Conservation (phyloP, 2,888 invertebrate genomes). For the Ceramica pisi region DNA sequence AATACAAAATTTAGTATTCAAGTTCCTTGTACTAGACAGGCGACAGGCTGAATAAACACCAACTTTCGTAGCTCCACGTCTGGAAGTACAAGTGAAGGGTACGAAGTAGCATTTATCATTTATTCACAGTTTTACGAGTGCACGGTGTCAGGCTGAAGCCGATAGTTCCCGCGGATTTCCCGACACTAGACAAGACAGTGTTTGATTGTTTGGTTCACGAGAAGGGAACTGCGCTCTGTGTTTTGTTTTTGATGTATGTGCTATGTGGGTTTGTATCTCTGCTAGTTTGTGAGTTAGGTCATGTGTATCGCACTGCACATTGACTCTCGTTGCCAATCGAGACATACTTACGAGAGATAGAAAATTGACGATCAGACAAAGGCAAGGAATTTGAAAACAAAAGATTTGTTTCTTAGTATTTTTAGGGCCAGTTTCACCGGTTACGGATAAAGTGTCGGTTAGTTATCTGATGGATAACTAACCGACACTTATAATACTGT, state of each 20-base stretch:
- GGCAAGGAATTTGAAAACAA: background rate
- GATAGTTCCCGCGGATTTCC: slow-evolving; percentile 63
- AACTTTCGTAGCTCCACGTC: slow-evolving; percentile 70
- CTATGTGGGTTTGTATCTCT: background rate
- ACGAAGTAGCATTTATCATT: slow-evolving; percentile 83
- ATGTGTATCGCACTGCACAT: background rate
- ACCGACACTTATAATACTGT: too few species aligned
- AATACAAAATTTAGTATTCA: slow-evolving; percentile 27
- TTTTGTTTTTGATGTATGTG: slow-evolving; percentile 24
- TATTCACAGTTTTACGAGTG: slow-evolving; percentile 81
- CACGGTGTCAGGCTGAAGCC: slow-evolving; percentile 71
- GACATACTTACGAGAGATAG: background rate
- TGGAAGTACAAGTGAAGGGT: slow-evolving; percentile 67
- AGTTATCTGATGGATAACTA: too few species aligned
- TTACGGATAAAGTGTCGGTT: too few species aligned
- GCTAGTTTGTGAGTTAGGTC: background rate
- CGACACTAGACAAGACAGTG: slow-evolving; percentile 63
- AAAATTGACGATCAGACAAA: background rate
- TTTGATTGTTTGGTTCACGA: slow-evolving; percentile 60
- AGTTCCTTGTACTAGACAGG: slow-evolving; percentile 43
- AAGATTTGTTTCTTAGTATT: background rate
- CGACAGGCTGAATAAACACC: slow-evolving; percentile 55
- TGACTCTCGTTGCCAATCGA: background rate
- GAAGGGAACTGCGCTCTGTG: slow-evolving; percentile 29
- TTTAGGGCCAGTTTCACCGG: too few species aligned